Percentiles rank a stretch among this genome's conserved stretches.
phyloP scores from a whole-genome alignment of 2,113 vertebrate species.

The Nannospalax galili region DNA sequence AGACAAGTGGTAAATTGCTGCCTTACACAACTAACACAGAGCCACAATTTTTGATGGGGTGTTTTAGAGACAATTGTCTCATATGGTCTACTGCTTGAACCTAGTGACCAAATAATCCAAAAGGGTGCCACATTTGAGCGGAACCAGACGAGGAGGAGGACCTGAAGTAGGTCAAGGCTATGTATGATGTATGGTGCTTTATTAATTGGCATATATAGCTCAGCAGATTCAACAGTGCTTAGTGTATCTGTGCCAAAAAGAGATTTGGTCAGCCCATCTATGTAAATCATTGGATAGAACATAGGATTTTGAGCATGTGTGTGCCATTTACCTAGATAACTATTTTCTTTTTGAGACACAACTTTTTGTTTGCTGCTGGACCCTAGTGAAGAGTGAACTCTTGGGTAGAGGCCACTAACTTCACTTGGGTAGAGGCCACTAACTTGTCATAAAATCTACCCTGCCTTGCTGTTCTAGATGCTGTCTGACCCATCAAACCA shows the following conservation, averaged over 20 bases:
- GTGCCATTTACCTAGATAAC: not conserved
- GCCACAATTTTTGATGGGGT: not conserved
- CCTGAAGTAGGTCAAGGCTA: not conserved
- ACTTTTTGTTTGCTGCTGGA: not conserved
- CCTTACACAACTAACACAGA: not conserved
- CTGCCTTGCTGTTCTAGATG: not conserved
- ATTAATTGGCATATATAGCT: not conserved
- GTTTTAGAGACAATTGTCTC: not conserved
- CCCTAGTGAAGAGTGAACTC: not conserved
- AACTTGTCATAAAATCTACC: not conserved
- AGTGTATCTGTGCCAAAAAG: not conserved
- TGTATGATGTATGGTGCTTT: not conserved
- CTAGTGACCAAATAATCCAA: not conserved
- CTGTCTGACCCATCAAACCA: not conserved
- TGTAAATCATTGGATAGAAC: not conserved
- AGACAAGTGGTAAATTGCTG: not conserved
- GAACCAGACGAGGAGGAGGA: not conserved
- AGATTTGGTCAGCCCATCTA: not conserved
- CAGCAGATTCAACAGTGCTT: not conserved
- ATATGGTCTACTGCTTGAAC: not conserved
- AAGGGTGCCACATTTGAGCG: not conserved
- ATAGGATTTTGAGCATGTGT: not conserved
- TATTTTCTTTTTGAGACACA: not conserved
- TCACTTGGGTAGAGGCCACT: too few species aligned
- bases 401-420: too few species aligned